These are phyloP conservation scores for Cerceris ruficornis DNA, from an alignment of 2,888 invertebrate species.

Conservation along the genomic window DNA sequence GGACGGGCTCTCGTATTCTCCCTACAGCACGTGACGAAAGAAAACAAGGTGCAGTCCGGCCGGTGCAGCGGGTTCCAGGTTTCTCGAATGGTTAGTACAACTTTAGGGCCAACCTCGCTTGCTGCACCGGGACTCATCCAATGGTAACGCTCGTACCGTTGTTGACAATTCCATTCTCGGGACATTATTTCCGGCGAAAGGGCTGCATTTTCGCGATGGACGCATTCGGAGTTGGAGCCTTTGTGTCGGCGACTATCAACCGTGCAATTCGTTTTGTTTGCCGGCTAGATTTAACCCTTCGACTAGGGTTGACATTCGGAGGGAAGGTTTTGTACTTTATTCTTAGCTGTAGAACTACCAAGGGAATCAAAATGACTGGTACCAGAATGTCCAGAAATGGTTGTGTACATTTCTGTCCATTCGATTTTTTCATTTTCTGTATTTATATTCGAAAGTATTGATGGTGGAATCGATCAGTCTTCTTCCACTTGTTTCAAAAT, in stretches of 20 bases:
- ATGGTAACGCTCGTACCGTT: slow-evolving; percentile 49
- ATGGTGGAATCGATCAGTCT: no score
- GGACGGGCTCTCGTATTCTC: slow-evolving; percentile 46
- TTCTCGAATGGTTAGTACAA: slow-evolving; percentile 69
- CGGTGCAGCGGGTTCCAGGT: slow-evolving; percentile 69
- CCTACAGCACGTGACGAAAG: slow-evolving; percentile 69
- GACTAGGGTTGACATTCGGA: no score
- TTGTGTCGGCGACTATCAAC: neutral
- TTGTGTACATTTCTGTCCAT: no score
- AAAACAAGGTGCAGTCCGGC: slow-evolving; percentile 69
- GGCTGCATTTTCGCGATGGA: slow-evolving; percentile 26
- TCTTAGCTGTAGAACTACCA: no score
- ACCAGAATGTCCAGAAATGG: no score
- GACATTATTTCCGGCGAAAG: slow-evolving; percentile 38
- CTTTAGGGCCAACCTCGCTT: slow-evolving; percentile 35
- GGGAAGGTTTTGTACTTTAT: no score
- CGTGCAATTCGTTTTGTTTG: no score
- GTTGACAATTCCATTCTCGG: slow-evolving; percentile 40
- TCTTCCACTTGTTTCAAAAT: no score
- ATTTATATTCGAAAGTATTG: no score
- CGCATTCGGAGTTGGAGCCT: neutral
- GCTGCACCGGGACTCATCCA: slow-evolving; percentile 28
- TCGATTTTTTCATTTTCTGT: no score
- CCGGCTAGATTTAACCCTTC: no score
- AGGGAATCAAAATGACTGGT: no score